Evolutionary conservation across 2,888 invertebrate species (phyloP).

Genomic region (Pandemis heparana): DNA sequence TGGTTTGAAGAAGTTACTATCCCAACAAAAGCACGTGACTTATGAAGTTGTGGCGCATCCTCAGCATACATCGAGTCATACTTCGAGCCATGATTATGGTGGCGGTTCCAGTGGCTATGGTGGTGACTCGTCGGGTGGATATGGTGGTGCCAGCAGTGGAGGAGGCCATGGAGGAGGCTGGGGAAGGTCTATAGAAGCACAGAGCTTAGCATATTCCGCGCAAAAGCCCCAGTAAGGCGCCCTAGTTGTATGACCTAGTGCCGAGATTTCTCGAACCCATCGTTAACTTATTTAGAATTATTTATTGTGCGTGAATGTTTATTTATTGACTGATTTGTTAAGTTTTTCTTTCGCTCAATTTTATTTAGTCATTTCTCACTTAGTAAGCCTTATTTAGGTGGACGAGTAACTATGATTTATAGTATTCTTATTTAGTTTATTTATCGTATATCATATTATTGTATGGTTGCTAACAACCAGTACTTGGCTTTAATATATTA

Average conservation of each 20-base stretch:
- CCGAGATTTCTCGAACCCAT: conserved; percentile 69
- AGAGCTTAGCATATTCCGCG: conserved; percentile 92
- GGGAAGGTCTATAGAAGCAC: conserved; percentile 92
- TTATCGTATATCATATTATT: conserved; percentile 50
- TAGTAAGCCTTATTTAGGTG: conserved; percentile 57
- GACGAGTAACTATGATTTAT: conserved; percentile 54
- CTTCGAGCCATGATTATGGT: conserved; percentile 88
- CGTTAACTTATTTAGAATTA: conserved; percentile 58
- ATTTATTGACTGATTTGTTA: conserved; percentile 65
- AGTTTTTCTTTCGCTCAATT: conserved; percentile 52
- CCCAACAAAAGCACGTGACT: conserved; percentile 94
- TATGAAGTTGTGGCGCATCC: conserved; percentile 95
- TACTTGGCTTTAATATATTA: conserved; percentile 78
- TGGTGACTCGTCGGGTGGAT: conserved; percentile 86
- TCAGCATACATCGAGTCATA: conserved; percentile 89
- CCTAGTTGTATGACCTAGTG: conserved; percentile 69
- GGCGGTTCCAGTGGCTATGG: conserved; percentile 88
- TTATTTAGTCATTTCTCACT: conserved; percentile 57
- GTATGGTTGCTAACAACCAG: conserved; percentile 55
- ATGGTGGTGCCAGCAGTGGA: conserved; percentile 77
- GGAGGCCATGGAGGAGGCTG: conserved; percentile 87
- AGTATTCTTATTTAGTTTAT: conserved; percentile 49
- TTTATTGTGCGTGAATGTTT: conserved; percentile 69
- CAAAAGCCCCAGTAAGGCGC: conserved; percentile 87
- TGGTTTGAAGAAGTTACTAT: conserved; percentile 92